A percentile compares a stretch with the other conserved stretches of the same genome.
These are phyloP conservation scores for Melanostoma scalare DNA, from an alignment of 2,888 invertebrate genomes.

Conservation along the genomic window DNA sequence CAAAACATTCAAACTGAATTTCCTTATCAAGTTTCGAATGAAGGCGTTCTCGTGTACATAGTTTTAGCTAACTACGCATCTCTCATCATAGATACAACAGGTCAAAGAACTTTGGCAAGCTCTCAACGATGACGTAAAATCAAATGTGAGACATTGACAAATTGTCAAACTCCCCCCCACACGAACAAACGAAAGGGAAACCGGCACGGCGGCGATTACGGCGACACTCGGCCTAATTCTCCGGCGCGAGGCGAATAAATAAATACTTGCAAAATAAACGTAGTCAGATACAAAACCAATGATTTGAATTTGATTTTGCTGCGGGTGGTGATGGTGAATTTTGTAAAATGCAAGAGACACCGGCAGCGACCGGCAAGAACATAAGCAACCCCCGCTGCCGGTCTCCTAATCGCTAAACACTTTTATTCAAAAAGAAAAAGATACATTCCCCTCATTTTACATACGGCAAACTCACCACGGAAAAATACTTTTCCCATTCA, in stretches of 20 bases:
- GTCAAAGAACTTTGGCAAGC: slow-evolving; percentile 1
- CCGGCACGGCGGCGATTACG: background rate
- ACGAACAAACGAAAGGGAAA: slow-evolving; percentile 43
- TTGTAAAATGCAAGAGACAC: background rate
- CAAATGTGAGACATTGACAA: background rate
- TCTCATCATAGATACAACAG: background rate
- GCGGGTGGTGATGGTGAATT: slow-evolving; percentile 3
- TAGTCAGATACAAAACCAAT: slow-evolving; percentile 17
- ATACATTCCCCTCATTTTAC: background rate
- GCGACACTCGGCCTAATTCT: background rate
- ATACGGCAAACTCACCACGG: slow-evolving; percentile 26
- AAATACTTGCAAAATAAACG: slow-evolving; percentile 7
- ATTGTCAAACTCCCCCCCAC: background rate
- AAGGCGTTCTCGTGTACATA: too few relatives aligned
- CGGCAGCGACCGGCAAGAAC: slow-evolving; percentile 12
- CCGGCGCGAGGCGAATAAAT: slow-evolving; percentile 37
- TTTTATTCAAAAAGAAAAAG: background rate
- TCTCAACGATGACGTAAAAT: background rate
- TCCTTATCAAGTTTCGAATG: too few relatives aligned
- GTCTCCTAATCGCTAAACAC: background rate
- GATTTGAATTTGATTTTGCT: background rate
- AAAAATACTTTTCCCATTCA: slow-evolving; percentile 39
- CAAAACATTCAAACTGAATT: too few relatives aligned
- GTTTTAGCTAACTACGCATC: too few relatives aligned
- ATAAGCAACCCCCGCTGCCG: slow-evolving; percentile 18